A percentile compares a stretch with the other conserved stretches of the same genome.
phyloP scores from a whole-genome alignment of 2,797 vertebrate species.

The Steatocranus sp. region DNA sequence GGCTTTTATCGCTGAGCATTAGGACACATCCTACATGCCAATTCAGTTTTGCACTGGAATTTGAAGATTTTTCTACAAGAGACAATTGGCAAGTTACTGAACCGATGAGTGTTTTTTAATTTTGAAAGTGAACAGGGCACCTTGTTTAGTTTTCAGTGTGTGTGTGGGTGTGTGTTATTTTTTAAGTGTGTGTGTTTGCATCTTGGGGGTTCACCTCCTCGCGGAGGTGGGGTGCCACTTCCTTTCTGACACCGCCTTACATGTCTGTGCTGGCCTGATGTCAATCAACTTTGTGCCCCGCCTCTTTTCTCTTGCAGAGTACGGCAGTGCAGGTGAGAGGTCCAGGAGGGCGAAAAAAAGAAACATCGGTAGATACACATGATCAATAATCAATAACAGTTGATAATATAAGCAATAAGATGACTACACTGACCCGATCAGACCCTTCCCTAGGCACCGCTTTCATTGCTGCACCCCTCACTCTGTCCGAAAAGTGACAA shows the following conservation, averaged over 20 bases:
- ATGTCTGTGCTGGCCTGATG: conserved; percentile 81
- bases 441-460: conserved; percentile 68
- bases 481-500: conserved; percentile 62
- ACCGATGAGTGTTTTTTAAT: conserved; percentile 72
- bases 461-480: conserved; percentile 73
- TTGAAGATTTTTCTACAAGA: background rate
- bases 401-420: conserved; percentile 39
- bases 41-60: conserved; percentile 55
- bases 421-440: conserved; percentile 44
- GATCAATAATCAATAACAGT: conserved; percentile 70
- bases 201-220: conserved; percentile 56
- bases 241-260: conserved; percentile 61
- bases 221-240: conserved; percentile 59
- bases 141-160: conserved; percentile 21
- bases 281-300: conserved; percentile 78
- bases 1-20: conserved; percentile 51
- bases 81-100: conserved; percentile 76
- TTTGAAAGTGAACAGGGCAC: conserved; percentile 63
- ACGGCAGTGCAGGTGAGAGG: conserved; percentile 85
- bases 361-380: conserved; percentile 84
- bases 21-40: conserved; percentile 41
- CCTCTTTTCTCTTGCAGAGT: conserved; percentile 86
- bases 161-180: background rate
- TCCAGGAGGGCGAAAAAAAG: conserved; percentile 84
- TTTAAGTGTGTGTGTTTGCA: conserved; percentile 20